Percentiles rank a stretch among this genome's conserved stretches.
Conservation (phyloP, 2,797 vertebrate species). For the Pteropus rufus region DNA sequence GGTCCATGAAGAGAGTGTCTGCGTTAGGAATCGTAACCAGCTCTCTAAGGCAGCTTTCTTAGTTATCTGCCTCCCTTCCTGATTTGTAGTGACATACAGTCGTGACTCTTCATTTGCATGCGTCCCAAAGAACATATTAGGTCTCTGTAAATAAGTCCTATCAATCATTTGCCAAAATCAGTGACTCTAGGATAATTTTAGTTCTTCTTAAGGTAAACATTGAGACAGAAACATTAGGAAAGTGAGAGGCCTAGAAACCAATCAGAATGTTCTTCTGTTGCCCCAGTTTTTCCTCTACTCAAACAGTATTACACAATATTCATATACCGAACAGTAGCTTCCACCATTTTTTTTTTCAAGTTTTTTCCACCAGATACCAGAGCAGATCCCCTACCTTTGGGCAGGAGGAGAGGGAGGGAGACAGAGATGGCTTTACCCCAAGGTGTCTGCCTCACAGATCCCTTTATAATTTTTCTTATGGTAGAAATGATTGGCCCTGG, state of each 20-base stretch:
- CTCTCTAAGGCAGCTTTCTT: not conserved
- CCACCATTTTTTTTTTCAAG: not conserved
- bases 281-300: not conserved
- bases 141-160: not conserved
- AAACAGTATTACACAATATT: not conserved
- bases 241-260: not conserved
- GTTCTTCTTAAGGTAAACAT: not conserved
- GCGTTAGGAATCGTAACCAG: not conserved
- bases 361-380: not conserved
- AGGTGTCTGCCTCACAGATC: not conserved
- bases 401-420: not conserved
- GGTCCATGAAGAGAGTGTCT: fast-evolving
- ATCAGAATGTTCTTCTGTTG: not conserved
- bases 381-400: not conserved
- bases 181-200: not conserved
- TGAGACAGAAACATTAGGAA: not conserved
- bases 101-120: not conserved
- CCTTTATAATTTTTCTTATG: not conserved
- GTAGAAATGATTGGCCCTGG: not conserved
- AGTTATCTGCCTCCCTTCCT: not conserved
- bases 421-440: not conserved
- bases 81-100: not conserved
- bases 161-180: not conserved
- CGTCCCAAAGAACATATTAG: not conserved
- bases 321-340: not conserved